phyloP scores from a whole-genome alignment of 2,888 invertebrate genomes.

The Ametastegia equiseti region DNA sequence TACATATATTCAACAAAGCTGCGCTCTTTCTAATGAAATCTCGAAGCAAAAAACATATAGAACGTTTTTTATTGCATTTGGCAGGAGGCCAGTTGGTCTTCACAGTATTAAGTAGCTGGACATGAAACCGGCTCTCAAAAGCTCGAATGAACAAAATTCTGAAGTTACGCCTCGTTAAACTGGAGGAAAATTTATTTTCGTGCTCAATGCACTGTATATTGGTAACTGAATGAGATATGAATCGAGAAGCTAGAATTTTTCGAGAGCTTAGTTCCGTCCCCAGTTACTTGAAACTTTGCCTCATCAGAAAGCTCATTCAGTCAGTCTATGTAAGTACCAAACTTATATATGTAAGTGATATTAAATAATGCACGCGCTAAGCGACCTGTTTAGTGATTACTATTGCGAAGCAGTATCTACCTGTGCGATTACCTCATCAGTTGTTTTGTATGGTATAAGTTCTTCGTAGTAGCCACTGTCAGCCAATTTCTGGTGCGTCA shows the following conservation, averaged over 20 bases:
- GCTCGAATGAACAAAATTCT: background rate
- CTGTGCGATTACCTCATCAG: constrained; percentile 74
- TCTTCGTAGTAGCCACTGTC: constrained; percentile 90
- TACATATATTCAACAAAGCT: too few relatives aligned
- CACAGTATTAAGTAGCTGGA: background rate
- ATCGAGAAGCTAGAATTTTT: background rate
- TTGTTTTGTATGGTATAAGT: constrained; percentile 71
- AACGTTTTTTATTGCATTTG: background rate
- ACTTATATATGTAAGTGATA: background rate
- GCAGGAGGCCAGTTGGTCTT: background rate
- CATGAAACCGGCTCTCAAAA: background rate
- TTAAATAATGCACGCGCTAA: background rate
- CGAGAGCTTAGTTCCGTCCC: background rate
- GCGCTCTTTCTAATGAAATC: background rate
- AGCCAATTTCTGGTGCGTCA: constrained; percentile 89
- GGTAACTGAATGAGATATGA: too few relatives aligned
- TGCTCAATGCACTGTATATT: background rate
- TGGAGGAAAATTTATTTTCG: background rate
- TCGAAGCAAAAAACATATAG: background rate
- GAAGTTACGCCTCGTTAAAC: background rate
- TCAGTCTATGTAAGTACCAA: too few relatives aligned
- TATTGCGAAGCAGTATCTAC: constrained; percentile 63
- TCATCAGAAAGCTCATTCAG: too few relatives aligned
- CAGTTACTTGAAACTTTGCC: too few relatives aligned
- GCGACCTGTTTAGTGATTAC: constrained; percentile 32